Evolutionary conservation across 1,140 invertebrate genomes (phyloP).

Genomic region (Drosophila busckii): DNA sequence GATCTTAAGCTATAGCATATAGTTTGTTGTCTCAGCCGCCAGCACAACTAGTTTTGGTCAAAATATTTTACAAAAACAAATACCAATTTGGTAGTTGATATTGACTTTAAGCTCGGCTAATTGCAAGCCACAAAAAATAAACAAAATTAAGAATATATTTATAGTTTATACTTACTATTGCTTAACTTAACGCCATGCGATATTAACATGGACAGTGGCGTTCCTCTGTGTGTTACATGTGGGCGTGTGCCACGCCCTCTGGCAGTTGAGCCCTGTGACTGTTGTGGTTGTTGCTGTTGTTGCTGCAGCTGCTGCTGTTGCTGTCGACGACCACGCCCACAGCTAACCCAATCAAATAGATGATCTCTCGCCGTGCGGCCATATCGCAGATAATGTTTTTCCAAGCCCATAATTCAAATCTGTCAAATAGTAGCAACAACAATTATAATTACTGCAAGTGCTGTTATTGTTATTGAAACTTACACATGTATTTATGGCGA

Average conservation of each 20-base stretch:
- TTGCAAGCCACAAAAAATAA: slow-evolving; percentile 29
- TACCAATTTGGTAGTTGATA: slow-evolving; percentile 64
- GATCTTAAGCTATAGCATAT: slow-evolving; percentile 21
- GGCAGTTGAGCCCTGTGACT: slow-evolving; percentile 36
- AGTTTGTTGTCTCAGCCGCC: slow-evolving; percentile 15
- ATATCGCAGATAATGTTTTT: slow-evolving; percentile 87
- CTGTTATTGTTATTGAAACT: too few relatives aligned
- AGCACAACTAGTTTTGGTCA: slow-evolving; percentile 38
- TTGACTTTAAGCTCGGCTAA: slow-evolving; percentile 67
- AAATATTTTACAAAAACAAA: slow-evolving; percentile 18
- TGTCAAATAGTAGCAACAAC: slow-evolving; percentile 30
- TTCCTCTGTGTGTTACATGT: slow-evolving; percentile 80
- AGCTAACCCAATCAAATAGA: slow-evolving; percentile 82
- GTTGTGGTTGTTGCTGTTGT: slow-evolving; percentile 31
- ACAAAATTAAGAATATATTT: background rate
- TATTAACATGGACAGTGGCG: slow-evolving; percentile 87
- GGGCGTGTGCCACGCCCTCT: slow-evolving; percentile 54
- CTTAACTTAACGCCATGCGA: slow-evolving; percentile 86
- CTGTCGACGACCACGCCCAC: slow-evolving; percentile 54
- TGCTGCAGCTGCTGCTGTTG: slow-evolving; percentile 26
- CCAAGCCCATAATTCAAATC: slow-evolving; percentile 81
- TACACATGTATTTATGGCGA: slow-evolving; percentile 45
- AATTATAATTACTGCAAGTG: too few relatives aligned
- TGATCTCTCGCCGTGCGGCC: slow-evolving; percentile 85
- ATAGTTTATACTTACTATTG: slow-evolving; percentile 83